Evolutionary conservation across 2,888 invertebrate species (phyloP), one percentile per base, ranked within the genome.

Genomic region (Epinotia nisella): DNA sequence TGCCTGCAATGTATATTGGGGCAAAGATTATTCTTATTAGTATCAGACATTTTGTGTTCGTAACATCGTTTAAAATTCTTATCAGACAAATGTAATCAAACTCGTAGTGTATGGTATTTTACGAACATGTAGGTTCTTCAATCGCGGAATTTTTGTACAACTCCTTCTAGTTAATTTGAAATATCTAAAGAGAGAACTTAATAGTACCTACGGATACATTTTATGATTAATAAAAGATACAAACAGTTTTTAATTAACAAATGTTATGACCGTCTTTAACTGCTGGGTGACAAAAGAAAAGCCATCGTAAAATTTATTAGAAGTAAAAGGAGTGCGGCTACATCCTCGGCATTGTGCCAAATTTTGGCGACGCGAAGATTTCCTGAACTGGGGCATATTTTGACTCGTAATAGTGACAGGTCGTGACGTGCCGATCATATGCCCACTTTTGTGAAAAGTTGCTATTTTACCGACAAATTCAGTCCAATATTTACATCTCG

Each of bases 1-100:
- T 75, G 70, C 75, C 21, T 41, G 58, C 53, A 55, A 60, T 61
- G 59, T 29, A 53, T 61, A 67, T 62, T 61, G 24, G 56, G 29
- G 24, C 56, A 69, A 53, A 73, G 73, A 73, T 29, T 69, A 69
- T 59, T 67, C 0, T 4, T 19, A 41, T 61, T 61, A 17, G 11
- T 7, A 21, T 45, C 39, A 67, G n/a, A 49, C 45, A 56, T 17
- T 39, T 24, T 35, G 29, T 3, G 5, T 56, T 55, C 3, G 13
- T 24, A 56, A 24, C 13, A 10, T 21, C 9, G 3, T 3, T 55
- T 5, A 15, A 2, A n/a, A 13, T 56, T 56, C 13, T 58, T 58
- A 58, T n/a, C 15, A 58, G n/a, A 35, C 11, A 49, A n/a, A 3
- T 15, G 13, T n/a, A n/a, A 41, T 41, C 10, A 41, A 2, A 41